Percentiles rank a stretch among this genome's conserved stretches.
Evolutionary conservation across 2,888 invertebrate genomes (phyloP).

Genomic region (Melanargia galathea): DNA sequence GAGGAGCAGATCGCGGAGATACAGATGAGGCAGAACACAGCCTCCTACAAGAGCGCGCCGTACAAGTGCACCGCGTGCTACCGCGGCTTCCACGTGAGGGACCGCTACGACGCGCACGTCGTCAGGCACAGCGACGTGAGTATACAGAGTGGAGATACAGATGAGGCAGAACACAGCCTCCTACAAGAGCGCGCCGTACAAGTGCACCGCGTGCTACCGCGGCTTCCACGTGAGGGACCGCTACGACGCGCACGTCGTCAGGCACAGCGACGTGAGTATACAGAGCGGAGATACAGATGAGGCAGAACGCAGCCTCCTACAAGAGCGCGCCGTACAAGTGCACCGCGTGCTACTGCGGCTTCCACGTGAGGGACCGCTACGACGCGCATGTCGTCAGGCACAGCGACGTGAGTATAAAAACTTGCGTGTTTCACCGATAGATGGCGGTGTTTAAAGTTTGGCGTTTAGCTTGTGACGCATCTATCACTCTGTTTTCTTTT

Average conservation of each 20-base stretch:
- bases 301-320: conserved; percentile 56
- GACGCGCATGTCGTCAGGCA: conserved; percentile 64
- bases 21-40: conserved; percentile 55
- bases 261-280: conserved; percentile 65
- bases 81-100: conserved; percentile 61
- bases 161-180: conserved; percentile 54
- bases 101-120: conserved; percentile 61
- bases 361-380: conserved; percentile 59
- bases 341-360: conserved; percentile 61
- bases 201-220: conserved; percentile 61
- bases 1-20: conserved; percentile 70
- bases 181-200: conserved; percentile 56
- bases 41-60: conserved; percentile 51
- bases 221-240: conserved; percentile 64
- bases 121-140: conserved; percentile 67
- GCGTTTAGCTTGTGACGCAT: too few species aligned
- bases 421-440: too few species aligned
- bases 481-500: too few species aligned
- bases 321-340: conserved; percentile 60
- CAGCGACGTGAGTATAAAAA: conserved; percentile 61
- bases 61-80: conserved; percentile 64
- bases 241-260: conserved; percentile 59
- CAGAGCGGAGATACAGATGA: conserved; percentile 49
- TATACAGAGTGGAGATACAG: conserved; percentile 47
- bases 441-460: too few species aligned